phyloP scores from a whole-genome alignment of 2,797 vertebrate genomes.

The Tokudaia muenninki region DNA sequence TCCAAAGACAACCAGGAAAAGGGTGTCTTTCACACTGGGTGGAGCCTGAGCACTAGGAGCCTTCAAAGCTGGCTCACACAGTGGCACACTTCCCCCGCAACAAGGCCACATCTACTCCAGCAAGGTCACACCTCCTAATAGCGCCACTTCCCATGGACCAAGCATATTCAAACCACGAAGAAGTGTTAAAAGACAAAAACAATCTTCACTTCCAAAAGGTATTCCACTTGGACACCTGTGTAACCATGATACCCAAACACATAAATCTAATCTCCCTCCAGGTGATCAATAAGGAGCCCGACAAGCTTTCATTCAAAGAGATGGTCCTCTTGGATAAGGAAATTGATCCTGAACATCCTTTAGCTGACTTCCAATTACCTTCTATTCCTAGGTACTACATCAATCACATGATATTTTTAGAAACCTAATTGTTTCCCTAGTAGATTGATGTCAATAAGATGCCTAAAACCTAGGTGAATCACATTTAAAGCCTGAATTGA shows the following conservation, averaged over 20 bases:
- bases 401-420: slow-evolving; percentile 81
- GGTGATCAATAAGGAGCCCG: slow-evolving; percentile 51
- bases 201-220: background rate
- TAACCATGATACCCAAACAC: slow-evolving; percentile 40
- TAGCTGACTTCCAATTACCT: slow-evolving; percentile 66
- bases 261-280: slow-evolving; percentile 56
- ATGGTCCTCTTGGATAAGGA: slow-evolving; percentile 62
- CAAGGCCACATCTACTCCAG: too few species aligned
- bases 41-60: background rate
- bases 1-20: background rate
- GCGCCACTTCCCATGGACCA: background rate
- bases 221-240: slow-evolving; percentile 40
- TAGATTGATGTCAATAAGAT: slow-evolving; percentile 76
- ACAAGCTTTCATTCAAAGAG: slow-evolving; percentile 64
- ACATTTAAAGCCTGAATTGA: slow-evolving; percentile 53
- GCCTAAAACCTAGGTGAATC: slow-evolving; percentile 60
- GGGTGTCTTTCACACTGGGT: background rate
- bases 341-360: slow-evolving; percentile 64
- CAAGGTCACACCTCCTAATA: background rate
- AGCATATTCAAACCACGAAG: background rate
- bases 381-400: slow-evolving; percentile 65
- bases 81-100: background rate
- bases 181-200: background rate
- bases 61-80: background rate
- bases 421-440: slow-evolving; percentile 78